Percentiles rank a stretch among this genome's conserved stretches.
These are phyloP conservation scores for Aphelocoma californica DNA, from an alignment of 2,797 vertebrate genomes.

Conservation along the genomic window DNA sequence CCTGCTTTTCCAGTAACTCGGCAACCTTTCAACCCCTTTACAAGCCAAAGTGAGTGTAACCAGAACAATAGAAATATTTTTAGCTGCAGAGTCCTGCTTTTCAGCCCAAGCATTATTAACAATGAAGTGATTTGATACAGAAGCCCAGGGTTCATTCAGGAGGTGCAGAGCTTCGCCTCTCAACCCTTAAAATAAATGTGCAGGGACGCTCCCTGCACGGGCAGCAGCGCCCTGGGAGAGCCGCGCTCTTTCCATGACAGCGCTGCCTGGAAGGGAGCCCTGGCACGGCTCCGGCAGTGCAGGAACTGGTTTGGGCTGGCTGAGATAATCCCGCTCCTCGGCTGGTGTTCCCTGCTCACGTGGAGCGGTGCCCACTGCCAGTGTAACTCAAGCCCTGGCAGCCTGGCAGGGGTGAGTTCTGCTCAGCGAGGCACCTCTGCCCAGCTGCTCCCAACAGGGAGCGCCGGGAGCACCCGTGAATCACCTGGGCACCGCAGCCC, in stretches of 20 bases:
- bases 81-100: slow-evolving; percentile 25
- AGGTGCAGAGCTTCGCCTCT: background rate
- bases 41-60: slow-evolving; percentile 8
- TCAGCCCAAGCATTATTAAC: background rate
- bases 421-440: background rate
- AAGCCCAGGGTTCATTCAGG: slow-evolving; percentile 22
- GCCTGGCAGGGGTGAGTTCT: slow-evolving; percentile 33
- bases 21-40: background rate
- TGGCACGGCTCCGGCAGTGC: background rate
- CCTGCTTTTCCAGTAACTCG: slow-evolving; percentile 13
- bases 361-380: background rate
- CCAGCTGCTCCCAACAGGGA: accelerated
- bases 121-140: slow-evolving; percentile 1
- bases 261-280: slow-evolving; percentile 32
- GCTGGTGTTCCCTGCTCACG: slow-evolving; percentile 62
- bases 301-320: slow-evolving; percentile 69
- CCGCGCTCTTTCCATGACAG: slow-evolving; percentile 27
- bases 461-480: background rate
- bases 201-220: background rate
- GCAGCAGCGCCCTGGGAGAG: slow-evolving; percentile 13
- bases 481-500: background rate
- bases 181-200: slow-evolving; percentile 12
- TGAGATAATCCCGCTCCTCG: slow-evolving; percentile 59
- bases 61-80: slow-evolving; percentile 33
- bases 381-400: slow-evolving; percentile 37